Evolutionary conservation across 1,140 invertebrate genomes (phyloP), one percentile per base, ranked within the genome.

Genomic region (Pteromalus puparum): DNA sequence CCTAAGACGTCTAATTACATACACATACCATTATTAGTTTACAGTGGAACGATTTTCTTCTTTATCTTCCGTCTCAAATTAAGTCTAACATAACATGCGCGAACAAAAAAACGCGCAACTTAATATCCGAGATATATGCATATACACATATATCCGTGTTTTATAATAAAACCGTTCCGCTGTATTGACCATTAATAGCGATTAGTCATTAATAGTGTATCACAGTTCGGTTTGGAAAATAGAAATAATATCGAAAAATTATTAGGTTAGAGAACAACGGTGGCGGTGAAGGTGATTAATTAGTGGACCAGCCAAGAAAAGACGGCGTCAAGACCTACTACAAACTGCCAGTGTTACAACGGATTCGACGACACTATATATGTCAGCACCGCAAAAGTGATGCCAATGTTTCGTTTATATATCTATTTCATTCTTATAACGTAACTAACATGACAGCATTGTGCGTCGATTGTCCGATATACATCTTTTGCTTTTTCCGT

Each of bases 191-290:
- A 67, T 85, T 76, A 73, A 80, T 81, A 81, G 61, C 74, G 61
- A 34, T 82, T 85, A 81, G 79, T 82, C 73, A 82, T 85, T 85
- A 85, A 90, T 89, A 91, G 88, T 92, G 91, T 93, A 93, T 93
- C 92, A 93, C 92, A 93, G 92, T 92, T 92, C 88, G 91, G 88
- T 92, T 92, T 89, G 89, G 90, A 88, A 87, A 87, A 89, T 87
- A 89, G 68, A 88, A 82, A 82, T 81, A 81, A 85, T 81, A 85
- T 85, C 73, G 53, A 85, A 82, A 86, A 84, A 82, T 42, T 7
- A 42, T 83, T 81, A 84, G 80, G 80, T 76, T 74, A 68, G 48
- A 86, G 46, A 81, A 85, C 84, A 87, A 80, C 42, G 80, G 48
- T 84, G 83, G 53, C 42, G 78, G 34, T 68, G 73, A 80, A 53